phyloP scores from a whole-genome alignment of 2,113 vertebrate genomes.

The Coturnix japonica region DNA sequence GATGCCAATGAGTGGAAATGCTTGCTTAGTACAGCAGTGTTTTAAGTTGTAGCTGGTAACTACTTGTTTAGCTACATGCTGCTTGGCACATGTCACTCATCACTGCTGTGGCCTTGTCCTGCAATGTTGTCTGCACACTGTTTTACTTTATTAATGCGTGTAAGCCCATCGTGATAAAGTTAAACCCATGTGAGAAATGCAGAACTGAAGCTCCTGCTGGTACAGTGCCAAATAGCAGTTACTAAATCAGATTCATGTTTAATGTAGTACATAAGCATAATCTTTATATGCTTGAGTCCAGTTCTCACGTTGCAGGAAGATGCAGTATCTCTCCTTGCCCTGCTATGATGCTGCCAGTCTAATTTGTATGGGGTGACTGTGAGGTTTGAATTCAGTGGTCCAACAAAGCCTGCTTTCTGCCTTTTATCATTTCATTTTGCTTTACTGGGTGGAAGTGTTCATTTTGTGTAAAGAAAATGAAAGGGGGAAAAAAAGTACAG shows the following conservation, averaged over 20 bases:
- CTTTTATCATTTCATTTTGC: slow-evolving; percentile 4
- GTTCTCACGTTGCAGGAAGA: neutral
- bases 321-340: neutral
- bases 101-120: neutral
- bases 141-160: rapidly evolving
- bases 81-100: neutral
- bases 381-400: neutral
- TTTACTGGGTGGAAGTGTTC: neutral
- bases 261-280: neutral
- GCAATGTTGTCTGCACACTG: neutral
- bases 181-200: neutral
- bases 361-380: neutral
- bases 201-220: neutral
- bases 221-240: neutral
- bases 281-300: neutral
- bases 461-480: neutral
- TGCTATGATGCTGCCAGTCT: neutral
- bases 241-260: neutral
- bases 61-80: neutral
- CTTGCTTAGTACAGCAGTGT: neutral
- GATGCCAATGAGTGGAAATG: neutral
- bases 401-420: neutral
- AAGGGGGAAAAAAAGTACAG: neutral
- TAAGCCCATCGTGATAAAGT: neutral
- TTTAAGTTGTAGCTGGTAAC: neutral